phyloP scores from a whole-genome alignment of 2,797 vertebrate genomes.

The Propithecus deckenii region DNA sequence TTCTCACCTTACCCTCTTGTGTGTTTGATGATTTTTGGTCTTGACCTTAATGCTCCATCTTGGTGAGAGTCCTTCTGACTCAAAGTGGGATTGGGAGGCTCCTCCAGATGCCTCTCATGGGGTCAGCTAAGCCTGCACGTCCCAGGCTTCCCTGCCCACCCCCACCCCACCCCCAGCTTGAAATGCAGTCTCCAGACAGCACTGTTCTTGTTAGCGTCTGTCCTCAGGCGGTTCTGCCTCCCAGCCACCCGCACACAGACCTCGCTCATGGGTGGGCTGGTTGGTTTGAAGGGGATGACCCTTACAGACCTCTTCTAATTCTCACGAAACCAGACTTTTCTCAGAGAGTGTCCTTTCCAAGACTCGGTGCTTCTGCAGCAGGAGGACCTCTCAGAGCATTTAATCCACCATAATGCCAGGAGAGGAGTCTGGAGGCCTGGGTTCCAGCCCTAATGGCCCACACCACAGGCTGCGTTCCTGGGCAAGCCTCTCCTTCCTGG shows the following conservation, averaged over 20 bases:
- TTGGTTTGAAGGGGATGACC: not conserved
- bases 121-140: not conserved
- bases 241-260: not conserved
- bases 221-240: not conserved
- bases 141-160: not conserved
- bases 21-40: not conserved
- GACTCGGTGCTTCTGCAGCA: not conserved
- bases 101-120: not conserved
- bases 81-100: not conserved
- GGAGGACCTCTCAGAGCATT: not conserved
- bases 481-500: not conserved
- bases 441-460: not conserved
- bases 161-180: not conserved
- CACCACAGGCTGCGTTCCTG: not conserved
- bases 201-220: too few species aligned
- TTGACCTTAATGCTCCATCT: not conserved
- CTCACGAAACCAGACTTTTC: not conserved
- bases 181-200: not conserved
- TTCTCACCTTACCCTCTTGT: not conserved
- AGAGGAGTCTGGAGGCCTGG: not conserved
- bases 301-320: not conserved
- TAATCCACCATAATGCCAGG: not conserved
- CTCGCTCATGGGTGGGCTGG: not conserved
- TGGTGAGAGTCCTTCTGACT: not conserved
- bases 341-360: not conserved